A percentile compares a stretch with the other conserved stretches of the same genome.
Evolutionary conservation across 2,888 invertebrate genomes (phyloP).

Genomic region (Bimastos eiseni): DNA sequence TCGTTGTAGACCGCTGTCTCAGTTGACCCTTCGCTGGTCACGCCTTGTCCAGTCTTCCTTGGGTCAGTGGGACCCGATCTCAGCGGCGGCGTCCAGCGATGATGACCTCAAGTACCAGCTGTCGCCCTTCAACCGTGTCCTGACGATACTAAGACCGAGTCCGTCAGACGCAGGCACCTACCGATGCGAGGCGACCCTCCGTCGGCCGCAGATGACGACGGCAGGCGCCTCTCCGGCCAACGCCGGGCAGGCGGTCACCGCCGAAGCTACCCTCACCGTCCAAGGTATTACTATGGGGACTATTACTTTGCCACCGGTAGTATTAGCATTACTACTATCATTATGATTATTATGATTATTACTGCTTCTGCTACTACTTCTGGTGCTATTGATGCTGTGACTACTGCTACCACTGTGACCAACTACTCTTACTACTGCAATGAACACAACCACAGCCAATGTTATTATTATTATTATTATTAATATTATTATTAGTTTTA

Average conservation of each 20-base stretch:
- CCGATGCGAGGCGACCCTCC: constrained; percentile 52
- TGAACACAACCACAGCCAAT: no score
- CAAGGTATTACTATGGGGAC: constrained; percentile 63
- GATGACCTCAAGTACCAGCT: constrained; percentile 49
- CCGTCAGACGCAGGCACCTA: constrained; percentile 51
- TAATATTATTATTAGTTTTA: neutral
- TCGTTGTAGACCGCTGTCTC: constrained; percentile 46
- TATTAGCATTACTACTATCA: no score
- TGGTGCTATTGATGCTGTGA: no score
- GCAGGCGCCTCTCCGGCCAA: constrained; percentile 65
- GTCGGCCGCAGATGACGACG: constrained; percentile 53
- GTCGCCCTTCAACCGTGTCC: constrained; percentile 45
- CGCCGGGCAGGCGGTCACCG: constrained; percentile 76
- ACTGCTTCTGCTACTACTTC: no score
- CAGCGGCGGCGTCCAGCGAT: no score
- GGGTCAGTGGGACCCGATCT: constrained; percentile 35
- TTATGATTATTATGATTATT: no score
- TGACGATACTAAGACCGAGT: constrained; percentile 50
- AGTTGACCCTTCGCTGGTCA: constrained; percentile 52
- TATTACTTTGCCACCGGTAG: no score
- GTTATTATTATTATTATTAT: neutral
- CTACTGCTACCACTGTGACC: no score
- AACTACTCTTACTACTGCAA: no score
- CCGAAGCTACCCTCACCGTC: constrained; percentile 76
- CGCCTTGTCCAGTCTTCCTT: constrained; percentile 37